Conservation (phyloP, 1,140 invertebrate genomes). For the Cotesia chilonis region DNA sequence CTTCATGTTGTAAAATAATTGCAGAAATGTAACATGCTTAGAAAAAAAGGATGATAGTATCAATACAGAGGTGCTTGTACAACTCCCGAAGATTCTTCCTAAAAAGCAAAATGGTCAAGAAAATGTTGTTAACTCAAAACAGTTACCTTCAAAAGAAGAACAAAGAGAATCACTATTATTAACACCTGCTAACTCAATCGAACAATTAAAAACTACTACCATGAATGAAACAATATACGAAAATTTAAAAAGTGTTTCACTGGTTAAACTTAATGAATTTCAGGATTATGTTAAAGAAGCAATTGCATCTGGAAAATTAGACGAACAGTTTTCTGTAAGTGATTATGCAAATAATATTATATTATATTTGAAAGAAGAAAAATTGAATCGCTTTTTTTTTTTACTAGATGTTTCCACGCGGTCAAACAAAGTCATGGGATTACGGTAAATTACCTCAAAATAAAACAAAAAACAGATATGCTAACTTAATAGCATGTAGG, state of each 20-base stretch:
- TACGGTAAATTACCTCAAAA: constrained; percentile 64
- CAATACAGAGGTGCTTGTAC: neutral
- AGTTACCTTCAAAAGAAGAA: neutral
- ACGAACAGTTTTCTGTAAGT: constrained; percentile 22
- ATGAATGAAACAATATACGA: constrained; percentile 2
- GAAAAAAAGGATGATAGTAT: neutral
- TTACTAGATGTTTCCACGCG: constrained; percentile 46
- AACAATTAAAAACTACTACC: neutral
- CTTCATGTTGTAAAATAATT: neutral
- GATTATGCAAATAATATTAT: neutral
- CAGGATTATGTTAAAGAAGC: constrained; percentile 33
- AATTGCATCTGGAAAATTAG: constrained; percentile 23
- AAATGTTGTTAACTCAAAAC: neutral
- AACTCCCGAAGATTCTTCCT: neutral
- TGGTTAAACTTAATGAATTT: constrained; percentile 32
- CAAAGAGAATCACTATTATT: constrained; percentile 14
- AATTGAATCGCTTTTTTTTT: neutral
- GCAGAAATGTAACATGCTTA: neutral
- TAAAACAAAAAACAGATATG: constrained; percentile 79
- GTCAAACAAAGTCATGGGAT: constrained; percentile 47
- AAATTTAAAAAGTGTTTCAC: constrained; percentile 9
- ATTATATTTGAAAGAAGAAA: neutral
- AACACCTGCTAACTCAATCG: constrained; percentile 8
- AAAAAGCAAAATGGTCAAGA: neutral
- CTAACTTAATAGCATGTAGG: constrained; percentile 77